These are phyloP conservation scores for Loris lydekkerianus DNA, from an alignment of 2,797 vertebrate genomes.

Conservation along the genomic window DNA sequence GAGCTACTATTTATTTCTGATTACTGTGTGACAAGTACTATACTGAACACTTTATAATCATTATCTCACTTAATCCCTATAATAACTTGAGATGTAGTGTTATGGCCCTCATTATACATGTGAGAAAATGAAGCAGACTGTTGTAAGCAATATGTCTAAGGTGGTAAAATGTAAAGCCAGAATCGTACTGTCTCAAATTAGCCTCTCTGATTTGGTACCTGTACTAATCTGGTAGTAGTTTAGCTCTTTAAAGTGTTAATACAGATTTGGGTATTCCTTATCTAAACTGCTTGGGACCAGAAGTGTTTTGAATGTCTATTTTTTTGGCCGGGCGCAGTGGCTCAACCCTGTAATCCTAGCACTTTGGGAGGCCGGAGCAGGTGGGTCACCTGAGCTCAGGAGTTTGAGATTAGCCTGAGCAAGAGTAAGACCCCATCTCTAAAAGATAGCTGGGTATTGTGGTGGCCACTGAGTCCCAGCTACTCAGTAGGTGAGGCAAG, in stretches of 20 bases:
- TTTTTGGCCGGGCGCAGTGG: background rate
- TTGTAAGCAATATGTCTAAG: background rate
- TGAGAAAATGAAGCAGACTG: background rate
- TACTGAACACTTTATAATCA: background rate
- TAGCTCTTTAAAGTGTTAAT: background rate
- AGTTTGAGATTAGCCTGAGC: too few species aligned
- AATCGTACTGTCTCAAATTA: background rate
- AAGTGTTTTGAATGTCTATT: background rate
- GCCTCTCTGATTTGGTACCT: background rate
- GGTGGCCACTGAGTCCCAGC: too few species aligned
- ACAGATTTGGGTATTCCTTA: background rate
- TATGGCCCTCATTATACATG: background rate
- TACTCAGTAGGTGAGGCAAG: too few species aligned
- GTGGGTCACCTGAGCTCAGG: too few species aligned
- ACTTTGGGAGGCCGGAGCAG: too few species aligned
- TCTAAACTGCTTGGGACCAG: background rate
- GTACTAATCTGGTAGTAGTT: background rate
- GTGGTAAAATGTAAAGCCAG: background rate
- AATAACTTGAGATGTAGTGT: background rate
- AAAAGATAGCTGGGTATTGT: too few species aligned
- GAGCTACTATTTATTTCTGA: background rate
- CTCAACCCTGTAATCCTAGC: too few species aligned
- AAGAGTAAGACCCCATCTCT: too few species aligned
- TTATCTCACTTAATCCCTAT: background rate
- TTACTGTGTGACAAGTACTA: background rate